Percentiles rank a stretch among this genome's conserved stretches.
These are phyloP conservation scores for Cheirogaleus major DNA, from an alignment of 2,797 vertebrate species.

Conservation along the genomic window DNA sequence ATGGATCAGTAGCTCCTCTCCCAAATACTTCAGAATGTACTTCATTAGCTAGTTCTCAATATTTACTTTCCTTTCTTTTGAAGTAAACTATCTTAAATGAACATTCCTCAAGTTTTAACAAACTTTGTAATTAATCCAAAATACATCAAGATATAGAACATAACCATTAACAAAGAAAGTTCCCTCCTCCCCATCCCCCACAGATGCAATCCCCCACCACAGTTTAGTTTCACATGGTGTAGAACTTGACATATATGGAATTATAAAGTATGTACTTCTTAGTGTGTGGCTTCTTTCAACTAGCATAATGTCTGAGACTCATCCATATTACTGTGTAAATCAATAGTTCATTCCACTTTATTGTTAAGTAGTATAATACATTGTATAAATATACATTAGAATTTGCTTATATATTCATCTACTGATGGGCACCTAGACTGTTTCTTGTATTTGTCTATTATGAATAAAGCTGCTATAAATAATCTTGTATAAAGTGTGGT, in stretches of 20 bases:
- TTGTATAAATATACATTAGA: not conserved
- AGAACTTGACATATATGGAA: not conserved
- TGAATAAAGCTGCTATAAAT: not conserved
- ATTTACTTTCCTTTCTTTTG: slow-evolving; percentile 9
- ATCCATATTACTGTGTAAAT: not conserved
- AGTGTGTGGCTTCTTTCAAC: not conserved
- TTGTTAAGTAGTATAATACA: not conserved
- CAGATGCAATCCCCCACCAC: not conserved
- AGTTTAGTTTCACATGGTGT: not conserved
- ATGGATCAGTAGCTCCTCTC: not conserved
- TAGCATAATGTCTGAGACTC: not conserved
- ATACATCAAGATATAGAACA: not conserved
- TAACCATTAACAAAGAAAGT: not conserved
- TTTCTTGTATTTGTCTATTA: not conserved
- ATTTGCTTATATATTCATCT: not conserved
- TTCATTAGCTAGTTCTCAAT: not conserved
- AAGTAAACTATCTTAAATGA: not conserved
- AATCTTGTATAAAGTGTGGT: not conserved
- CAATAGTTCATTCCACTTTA: not conserved
- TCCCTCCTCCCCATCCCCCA: not conserved
- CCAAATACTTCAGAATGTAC: not conserved
- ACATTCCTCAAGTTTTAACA: not conserved
- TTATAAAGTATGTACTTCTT: not conserved
- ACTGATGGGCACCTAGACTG: not conserved
- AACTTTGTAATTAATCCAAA: not conserved